phyloP scores from a whole-genome alignment of 2,888 invertebrate species.

The Helicoverpa assulta region DNA sequence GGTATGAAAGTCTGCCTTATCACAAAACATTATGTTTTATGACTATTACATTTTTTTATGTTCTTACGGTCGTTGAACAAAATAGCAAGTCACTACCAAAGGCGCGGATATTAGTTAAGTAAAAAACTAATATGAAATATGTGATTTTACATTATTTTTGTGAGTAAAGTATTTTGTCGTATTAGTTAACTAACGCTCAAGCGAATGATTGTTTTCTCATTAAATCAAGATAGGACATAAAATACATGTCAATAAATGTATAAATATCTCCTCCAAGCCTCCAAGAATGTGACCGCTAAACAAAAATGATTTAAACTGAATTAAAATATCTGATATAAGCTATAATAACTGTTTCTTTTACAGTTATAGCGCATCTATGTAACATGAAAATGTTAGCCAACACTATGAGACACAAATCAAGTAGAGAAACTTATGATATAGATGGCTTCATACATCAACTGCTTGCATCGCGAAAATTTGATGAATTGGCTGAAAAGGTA shows the following conservation, averaged over 20 bases:
- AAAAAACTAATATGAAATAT: conserved; percentile 41
- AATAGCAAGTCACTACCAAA: conserved; percentile 2
- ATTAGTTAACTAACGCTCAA: neutral
- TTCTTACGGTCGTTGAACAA: neutral
- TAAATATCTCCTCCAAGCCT: too few relatives aligned
- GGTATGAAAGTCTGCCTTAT: conserved; percentile 11
- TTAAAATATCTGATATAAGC: too few relatives aligned
- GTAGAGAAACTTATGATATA: conserved; percentile 20
- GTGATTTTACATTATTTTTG: conserved; percentile 36
- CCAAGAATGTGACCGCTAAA: neutral
- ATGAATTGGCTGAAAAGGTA: conserved; percentile 41
- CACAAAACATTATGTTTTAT: conserved; percentile 39
- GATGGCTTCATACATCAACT: conserved; percentile 48
- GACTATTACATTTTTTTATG: conserved; percentile 20
- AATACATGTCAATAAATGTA: neutral
- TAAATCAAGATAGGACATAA: neutral
- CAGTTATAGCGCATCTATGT: conserved; percentile 43
- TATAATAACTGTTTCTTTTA: conserved; percentile 12
- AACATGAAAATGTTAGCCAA: conserved; percentile 15
- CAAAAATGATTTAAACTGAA: neutral
- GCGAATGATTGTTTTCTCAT: neutral
- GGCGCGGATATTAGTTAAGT: neutral
- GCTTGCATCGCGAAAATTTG: conserved; percentile 44
- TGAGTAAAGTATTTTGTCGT: conserved; percentile 27
- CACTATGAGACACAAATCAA: neutral